Evolutionary conservation across 2,113 vertebrate species (phyloP).

Genomic region (Tretioscincus oriximinensis): DNA sequence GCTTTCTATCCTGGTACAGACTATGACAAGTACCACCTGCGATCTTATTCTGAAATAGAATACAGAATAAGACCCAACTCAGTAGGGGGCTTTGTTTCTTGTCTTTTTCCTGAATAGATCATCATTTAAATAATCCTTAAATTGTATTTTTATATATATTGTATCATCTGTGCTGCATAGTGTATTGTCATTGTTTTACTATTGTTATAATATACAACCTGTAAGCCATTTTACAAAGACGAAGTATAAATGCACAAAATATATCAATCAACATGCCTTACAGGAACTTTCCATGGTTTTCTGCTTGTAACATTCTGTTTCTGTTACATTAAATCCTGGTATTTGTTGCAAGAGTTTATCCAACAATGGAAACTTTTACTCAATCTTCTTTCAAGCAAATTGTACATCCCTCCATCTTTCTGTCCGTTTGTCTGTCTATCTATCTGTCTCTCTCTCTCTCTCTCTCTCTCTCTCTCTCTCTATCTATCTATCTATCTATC

Average conservation of each 20-base stretch:
- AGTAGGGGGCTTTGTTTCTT: not conserved
- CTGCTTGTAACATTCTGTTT: not conserved
- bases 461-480: not conserved
- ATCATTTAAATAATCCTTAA: not conserved
- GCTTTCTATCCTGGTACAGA: no score
- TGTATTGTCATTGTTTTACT: not conserved
- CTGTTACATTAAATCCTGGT: not conserved
- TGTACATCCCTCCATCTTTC: constrained; percentile 6
- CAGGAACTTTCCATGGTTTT: not conserved
- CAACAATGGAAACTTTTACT: not conserved
- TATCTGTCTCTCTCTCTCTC: not conserved
- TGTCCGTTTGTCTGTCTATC: not conserved
- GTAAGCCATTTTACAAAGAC: not conserved
- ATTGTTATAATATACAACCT: not conserved
- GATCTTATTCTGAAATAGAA: no score
- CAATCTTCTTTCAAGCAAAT: not conserved
- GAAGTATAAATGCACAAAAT: no score
- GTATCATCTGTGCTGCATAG: no score
- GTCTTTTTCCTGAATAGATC: not conserved
- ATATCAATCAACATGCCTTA: not conserved
- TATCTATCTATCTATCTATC: no score
- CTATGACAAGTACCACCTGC: no score
- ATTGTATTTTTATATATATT: not conserved
- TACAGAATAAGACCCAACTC: no score
- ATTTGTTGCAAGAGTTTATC: not conserved